Evolutionary conservation across 2,797 vertebrate species (phyloP), one percentile per base, ranked within the genome.

Genomic region (Borostomias antarcticus): DNA sequence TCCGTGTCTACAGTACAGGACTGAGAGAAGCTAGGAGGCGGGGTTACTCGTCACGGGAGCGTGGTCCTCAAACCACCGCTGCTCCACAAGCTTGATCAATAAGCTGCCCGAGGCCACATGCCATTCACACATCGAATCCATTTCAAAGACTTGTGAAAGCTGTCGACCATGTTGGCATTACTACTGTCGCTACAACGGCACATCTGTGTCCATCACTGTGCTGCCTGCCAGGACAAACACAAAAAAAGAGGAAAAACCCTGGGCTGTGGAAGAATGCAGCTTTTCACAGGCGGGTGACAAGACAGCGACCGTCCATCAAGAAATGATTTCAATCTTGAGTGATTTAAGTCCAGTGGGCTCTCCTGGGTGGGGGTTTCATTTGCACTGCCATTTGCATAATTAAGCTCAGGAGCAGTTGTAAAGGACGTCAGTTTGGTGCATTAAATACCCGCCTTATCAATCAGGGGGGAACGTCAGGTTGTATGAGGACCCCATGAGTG

Each of bases 321-420:
- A 57, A 73, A 85, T 82, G 77, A 84, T 85, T 88, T 86, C 79
- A 75, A 80, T 86, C 78, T 51, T 73, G 82, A 89, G 74, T 86
- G 79, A 85, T 85, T 84, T 74, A 58, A 74, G 76, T 80, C 81
- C 78, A 73, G 80, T 81, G 74, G 65, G 28, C 13, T 79, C 82
- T 83, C 84, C 76, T 66, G 82, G 73, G 17, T 13, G n/a, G n/a
- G 85, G 85, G 82, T 84, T 75, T 25, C 1, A 29, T 33, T 2
- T 66, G 87, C 76, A 37, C 62, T 80, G 37, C 75, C 61, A 82
- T 91, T 89, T 92, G 82, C 90, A 91, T 91, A 92, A 91, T 90
- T 80, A 87, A 89, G 88, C 85, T 76, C 72, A 59, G 70, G 77
- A 85, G 82, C 81, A 51, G 81, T 81, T 80, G 83, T 79, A 82